Evolutionary conservation across 2,888 invertebrate species (phyloP), one percentile per base, ranked within the genome.

Genomic region (Hoplodrina blanda): DNA sequence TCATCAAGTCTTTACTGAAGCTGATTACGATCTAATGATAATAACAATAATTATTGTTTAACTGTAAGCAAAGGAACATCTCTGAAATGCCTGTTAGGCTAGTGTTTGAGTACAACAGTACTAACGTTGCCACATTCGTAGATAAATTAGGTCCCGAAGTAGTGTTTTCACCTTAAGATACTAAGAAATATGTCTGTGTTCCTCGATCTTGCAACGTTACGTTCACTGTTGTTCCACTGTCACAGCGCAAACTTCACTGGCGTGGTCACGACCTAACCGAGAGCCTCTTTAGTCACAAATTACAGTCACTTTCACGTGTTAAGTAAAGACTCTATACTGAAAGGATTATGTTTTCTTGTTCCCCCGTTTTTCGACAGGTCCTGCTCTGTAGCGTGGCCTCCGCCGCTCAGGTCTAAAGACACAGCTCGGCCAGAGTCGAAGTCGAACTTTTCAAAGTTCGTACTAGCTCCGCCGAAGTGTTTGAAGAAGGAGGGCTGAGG

Each of bases 271-370:
- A 82, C 83, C 82, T 69, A 63, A 69, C 84, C 72, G 81, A 88
- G 90, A 94, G 93, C 94, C 93, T 95, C 93, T 91, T 86, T 86
- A 83, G 88, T 88, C 88, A 88, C 70, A 73, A 80, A 33, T 81
- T 83, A 83, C 85, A 92, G 91, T 93, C 90, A 93, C 88, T 95
- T 96, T 97, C 97, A 97, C 96, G 97, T 97, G 89, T 98, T 98
- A 88, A 98, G 96, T 85, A 98, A 95, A 72, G 98, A 98, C 91
- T 98, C 98, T 97, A 98, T 98, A 96, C 98, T 98, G 96, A 98
- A 98, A 62, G 98, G 98, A 95, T 98, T 98, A 92, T 96, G 97
- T 95, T 96, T 97, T 91, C 96, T 97, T 92, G 92, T 95, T 91
- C 87, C 96, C 84, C 92, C 97, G 91, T 92, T 97, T 95, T 94